Conservation (phyloP, 2,797 vertebrate species). For the Poecilia wingei region DNA sequence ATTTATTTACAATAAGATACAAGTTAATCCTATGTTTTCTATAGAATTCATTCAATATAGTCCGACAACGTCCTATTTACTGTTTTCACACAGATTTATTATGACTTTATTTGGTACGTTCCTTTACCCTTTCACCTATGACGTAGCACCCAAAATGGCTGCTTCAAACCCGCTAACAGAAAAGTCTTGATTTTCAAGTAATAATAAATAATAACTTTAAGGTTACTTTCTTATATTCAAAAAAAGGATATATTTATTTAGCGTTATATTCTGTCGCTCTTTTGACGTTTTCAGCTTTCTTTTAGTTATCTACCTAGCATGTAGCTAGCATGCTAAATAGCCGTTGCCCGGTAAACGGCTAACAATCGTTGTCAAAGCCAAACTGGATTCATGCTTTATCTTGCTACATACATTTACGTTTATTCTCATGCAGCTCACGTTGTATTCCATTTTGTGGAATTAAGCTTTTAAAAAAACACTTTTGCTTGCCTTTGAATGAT, state of each 20-base stretch:
- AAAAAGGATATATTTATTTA: not conserved
- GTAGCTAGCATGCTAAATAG: slow-evolving; percentile 53
- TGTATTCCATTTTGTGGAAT: not conserved
- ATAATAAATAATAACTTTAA: not conserved
- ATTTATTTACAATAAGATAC: too few species aligned
- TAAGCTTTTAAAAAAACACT: not conserved
- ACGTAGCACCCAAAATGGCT: slow-evolving; percentile 68
- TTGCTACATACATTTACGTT: not conserved
- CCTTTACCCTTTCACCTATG: slow-evolving; percentile 63
- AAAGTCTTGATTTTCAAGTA: slow-evolving; percentile 52
- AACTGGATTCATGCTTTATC: not conserved
- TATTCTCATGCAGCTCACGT: too few species aligned
- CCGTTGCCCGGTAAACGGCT: slow-evolving; percentile 40
- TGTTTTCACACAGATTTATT: not conserved
- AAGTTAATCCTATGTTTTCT: not conserved
- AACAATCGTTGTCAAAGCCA: slow-evolving; percentile 1
- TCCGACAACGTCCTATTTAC: not conserved
- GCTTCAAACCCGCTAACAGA: slow-evolving; percentile 36
- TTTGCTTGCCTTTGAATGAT: not conserved
- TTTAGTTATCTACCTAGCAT: not conserved
- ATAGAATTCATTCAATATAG: not conserved
- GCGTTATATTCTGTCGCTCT: slow-evolving; percentile 55
- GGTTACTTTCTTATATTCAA: slow-evolving; percentile 7
- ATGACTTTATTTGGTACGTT: slow-evolving; percentile 47
- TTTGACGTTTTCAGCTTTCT: not conserved